A percentile compares a stretch with the other conserved stretches of the same genome.
phyloP scores from a whole-genome alignment of 2,888 invertebrate species.

The Acrobasis suavella region DNA sequence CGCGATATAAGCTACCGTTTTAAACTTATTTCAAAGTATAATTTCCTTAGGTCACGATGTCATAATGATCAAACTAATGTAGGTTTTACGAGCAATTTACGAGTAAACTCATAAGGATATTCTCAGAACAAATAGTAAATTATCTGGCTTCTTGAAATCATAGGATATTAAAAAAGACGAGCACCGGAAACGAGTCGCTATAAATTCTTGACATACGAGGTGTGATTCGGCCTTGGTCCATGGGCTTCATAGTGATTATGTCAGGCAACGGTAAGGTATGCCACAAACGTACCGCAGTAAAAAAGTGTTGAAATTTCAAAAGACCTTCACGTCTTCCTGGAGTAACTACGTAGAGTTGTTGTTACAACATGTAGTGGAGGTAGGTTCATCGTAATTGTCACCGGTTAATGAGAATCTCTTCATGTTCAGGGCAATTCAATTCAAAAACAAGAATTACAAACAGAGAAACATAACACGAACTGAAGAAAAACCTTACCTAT shows the following conservation, averaged over 20 bases:
- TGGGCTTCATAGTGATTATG: constrained; percentile 47
- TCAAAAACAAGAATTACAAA: too few species aligned
- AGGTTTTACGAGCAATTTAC: too few species aligned
- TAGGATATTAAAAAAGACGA: constrained; percentile 32
- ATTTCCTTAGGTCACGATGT: too few species aligned
- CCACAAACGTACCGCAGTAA: constrained; percentile 43
- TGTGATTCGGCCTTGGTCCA: constrained; percentile 36
- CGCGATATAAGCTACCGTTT: too few species aligned
- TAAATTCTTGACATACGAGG: constrained; percentile 40
- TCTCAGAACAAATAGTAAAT: background rate
- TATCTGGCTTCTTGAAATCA: constrained; percentile 9
- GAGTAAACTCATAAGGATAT: background rate
- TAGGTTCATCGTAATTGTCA: too few species aligned
- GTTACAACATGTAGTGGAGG: too few species aligned
- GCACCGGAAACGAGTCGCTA: constrained; percentile 51
- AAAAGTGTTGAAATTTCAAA: constrained; percentile 31
- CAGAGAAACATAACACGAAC: too few species aligned
- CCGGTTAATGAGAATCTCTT: too few species aligned
- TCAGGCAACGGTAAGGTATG: constrained; percentile 50
- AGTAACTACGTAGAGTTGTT: background rate
- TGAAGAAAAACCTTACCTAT: too few species aligned
- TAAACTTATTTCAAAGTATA: too few species aligned
- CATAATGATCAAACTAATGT: too few species aligned
- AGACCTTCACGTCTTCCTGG: constrained; percentile 21
- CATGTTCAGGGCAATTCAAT: too few species aligned